Base-by-base conservation (phyloP, 2,888 invertebrate species). In the Plagodis dolabraria region DNA sequence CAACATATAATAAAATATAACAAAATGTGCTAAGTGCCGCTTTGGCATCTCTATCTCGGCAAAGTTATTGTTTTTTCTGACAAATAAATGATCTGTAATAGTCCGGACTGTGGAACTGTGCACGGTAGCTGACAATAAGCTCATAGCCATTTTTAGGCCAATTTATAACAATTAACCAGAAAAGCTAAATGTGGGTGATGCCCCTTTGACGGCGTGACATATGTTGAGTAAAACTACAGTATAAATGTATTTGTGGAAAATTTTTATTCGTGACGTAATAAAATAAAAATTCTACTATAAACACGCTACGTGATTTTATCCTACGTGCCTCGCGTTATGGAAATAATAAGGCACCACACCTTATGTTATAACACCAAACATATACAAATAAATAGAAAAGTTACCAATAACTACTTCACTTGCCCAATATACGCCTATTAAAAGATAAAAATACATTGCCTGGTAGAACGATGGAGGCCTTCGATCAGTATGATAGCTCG, bases 191-290 rank as follows among this genome's bases (percentile, higher is more conserved):
- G 22, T 22, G 22, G 22, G 22, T 22, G 22, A 22, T 22, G 4
- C 22, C 22, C 4, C 22, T 22, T 36, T 5, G 36, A 36, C 36
- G 9, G 36, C 7, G 9, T 36, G 12, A 10, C 8, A 62, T 40
- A 36, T 8, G 36, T 36, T 63, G 64, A 75, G 77, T 75, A 74
- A 81, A 76, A 77, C 64, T 60, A 49, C 53, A 64, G 65, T 66
- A 57, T 47, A 6, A 47, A 49, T 57, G n/a, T 79, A 79, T 83
- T 86, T 83, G 82, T 87, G 83, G 70, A 89, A 88, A 90, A 85
- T 87, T 60, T n/a, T 85, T 91, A 91, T 89, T 90, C 78, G 86
- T 90, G 90, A 88, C 83, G 82, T 90, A 89, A 71, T 89, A 89
- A 90, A 89, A 89, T 89, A 89, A 89, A 82, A 84, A 79, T 77